Evolutionary conservation across 2,888 invertebrate species (phyloP).

Genomic region (Euspilapteryx auroguttella): DNA sequence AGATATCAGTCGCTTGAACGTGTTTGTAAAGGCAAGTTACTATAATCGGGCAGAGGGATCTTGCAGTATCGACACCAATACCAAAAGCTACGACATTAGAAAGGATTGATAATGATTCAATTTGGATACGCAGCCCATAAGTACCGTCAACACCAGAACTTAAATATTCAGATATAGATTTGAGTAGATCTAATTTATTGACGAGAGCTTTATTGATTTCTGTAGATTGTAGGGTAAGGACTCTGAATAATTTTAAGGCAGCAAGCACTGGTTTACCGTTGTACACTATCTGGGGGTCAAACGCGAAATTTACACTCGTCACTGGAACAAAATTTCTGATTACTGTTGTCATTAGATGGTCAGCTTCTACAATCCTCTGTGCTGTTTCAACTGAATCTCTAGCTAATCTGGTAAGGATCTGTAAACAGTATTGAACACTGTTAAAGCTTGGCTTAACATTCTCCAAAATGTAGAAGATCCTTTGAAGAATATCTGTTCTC

Average conservation of each 20-base stretch:
- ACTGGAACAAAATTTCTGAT: slow-evolving; percentile 61
- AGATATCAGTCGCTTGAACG: slow-evolving; percentile 55
- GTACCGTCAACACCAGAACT: slow-evolving; percentile 51
- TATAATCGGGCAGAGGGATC: slow-evolving; percentile 55
- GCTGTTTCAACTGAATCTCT: slow-evolving; percentile 75
- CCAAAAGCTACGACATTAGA: slow-evolving; percentile 57
- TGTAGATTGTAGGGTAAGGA: slow-evolving; percentile 66
- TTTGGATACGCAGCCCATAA: slow-evolving; percentile 62
- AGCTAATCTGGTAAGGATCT: slow-evolving; percentile 76
- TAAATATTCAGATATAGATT: slow-evolving; percentile 57
- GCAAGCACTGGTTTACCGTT: slow-evolving; percentile 67
- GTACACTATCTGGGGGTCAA: slow-evolving; percentile 51
- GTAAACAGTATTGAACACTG: slow-evolving; percentile 73
- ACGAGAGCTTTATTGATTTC: slow-evolving; percentile 55
- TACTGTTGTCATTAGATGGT: slow-evolving; percentile 66
- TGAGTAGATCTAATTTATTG: slow-evolving; percentile 53
- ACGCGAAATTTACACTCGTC: slow-evolving; percentile 28
- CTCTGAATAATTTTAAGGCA: slow-evolving; percentile 73
- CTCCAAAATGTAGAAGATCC: slow-evolving; percentile 76
- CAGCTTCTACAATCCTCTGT: slow-evolving; percentile 62
- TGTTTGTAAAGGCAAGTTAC: slow-evolving; percentile 61
- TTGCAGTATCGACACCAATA: slow-evolving; percentile 41
- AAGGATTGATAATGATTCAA: slow-evolving; percentile 64
- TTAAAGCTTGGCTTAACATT: slow-evolving; percentile 69
- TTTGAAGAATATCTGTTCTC: slow-evolving; percentile 74